Evolutionary conservation across 2,888 invertebrate species (phyloP).

Genomic region (Omphaloscelis lunosa): DNA sequence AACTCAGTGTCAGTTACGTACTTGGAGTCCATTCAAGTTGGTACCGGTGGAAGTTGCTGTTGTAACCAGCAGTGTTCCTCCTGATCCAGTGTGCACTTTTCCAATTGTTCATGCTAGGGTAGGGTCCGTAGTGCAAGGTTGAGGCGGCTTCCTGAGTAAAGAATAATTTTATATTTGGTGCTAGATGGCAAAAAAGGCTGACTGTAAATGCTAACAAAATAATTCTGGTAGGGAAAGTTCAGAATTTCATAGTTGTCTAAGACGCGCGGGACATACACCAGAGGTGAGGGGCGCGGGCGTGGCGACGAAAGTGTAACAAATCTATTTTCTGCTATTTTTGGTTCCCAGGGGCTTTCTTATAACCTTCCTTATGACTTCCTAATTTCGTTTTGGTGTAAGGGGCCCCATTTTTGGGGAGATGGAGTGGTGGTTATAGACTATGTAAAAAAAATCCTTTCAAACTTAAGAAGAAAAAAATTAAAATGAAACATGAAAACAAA

Average conservation of each 20-base stretch:
- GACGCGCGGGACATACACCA: too few species aligned
- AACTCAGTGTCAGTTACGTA: constrained; percentile 56
- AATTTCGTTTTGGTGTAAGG: too few species aligned
- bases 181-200: not conserved
- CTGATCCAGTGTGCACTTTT: constrained; percentile 87
- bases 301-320: too few species aligned
- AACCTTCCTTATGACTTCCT: too few species aligned
- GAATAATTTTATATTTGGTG: not conserved
- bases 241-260: not conserved
- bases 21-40: constrained; percentile 92
- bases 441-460: too few species aligned
- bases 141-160: constrained; percentile 86
- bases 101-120: constrained; percentile 89
- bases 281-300: too few species aligned
- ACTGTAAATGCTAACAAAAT: not conserved
- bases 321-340: too few species aligned
- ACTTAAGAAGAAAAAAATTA: too few species aligned
- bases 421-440: too few species aligned
- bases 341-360: too few species aligned
- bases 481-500: too few species aligned
- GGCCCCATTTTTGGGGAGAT: too few species aligned
- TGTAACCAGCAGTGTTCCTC: constrained; percentile 83
- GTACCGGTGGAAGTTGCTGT: constrained; percentile 92
- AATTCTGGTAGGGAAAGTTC: not conserved
- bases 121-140: constrained; percentile 93